Evolutionary conservation across 2,797 vertebrate species (phyloP).

Genomic region (Tenualosa thibaudeaui): DNA sequence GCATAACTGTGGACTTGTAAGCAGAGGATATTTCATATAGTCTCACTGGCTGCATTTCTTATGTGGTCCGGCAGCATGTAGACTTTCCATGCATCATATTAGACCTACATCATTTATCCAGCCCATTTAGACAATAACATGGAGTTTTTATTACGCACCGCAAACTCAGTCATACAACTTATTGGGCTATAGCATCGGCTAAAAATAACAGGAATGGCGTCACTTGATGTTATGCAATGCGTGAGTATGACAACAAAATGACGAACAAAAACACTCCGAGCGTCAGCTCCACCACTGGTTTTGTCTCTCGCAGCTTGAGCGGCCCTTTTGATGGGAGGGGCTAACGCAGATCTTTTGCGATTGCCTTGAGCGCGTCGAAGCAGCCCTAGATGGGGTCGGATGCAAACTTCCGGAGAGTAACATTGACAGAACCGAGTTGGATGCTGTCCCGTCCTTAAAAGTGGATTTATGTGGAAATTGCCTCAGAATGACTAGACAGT

Average conservation of each 20-base stretch:
- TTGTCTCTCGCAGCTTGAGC: slow-evolving; percentile 60
- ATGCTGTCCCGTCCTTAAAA: slow-evolving; percentile 68
- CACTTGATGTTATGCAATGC: slow-evolving; percentile 10
- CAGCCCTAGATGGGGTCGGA: slow-evolving; percentile 72
- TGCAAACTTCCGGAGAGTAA: slow-evolving; percentile 69
- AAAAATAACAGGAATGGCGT: slow-evolving; percentile 5
- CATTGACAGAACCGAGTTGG: slow-evolving; percentile 68
- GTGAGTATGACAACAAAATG: slow-evolving; percentile 15
- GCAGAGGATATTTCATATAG: not conserved
- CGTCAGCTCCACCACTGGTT: slow-evolving; percentile 62
- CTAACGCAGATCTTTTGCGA: slow-evolving; percentile 49
- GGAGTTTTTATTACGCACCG: not conserved
- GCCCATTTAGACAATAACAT: not conserved
- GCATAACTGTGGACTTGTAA: not conserved
- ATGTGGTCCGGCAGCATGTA: slow-evolving; percentile 11
- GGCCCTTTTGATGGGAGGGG: slow-evolving; percentile 72
- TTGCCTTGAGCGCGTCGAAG: slow-evolving; percentile 68
- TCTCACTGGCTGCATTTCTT: not conserved
- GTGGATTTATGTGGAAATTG: slow-evolving; percentile 73
- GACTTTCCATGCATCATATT: slow-evolving; percentile 13
- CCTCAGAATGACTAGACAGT: slow-evolving; percentile 67
- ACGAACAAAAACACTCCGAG: slow-evolving; percentile 40
- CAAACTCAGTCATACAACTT: not conserved
- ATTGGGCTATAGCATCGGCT: not conserved
- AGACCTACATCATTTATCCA: not conserved